These are phyloP conservation scores for Dysmachus trigonus DNA, from an alignment of 2,888 invertebrate species.

Conservation along the genomic window DNA sequence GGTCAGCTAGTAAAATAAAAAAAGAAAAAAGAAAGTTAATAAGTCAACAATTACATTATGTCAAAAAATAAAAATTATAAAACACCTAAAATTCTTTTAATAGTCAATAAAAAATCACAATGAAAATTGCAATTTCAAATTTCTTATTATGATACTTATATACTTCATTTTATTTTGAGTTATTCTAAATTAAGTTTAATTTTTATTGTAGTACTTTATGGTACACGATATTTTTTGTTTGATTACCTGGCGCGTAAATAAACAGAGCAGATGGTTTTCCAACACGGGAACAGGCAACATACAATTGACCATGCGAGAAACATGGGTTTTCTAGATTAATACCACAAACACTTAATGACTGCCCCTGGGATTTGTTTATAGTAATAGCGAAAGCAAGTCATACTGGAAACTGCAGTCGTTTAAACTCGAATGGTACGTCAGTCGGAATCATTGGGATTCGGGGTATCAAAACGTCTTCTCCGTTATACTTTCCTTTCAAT, in stretches of 20 bases:
- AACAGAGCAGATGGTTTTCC: conserved; percentile 45
- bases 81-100: background rate
- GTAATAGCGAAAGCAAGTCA: conserved; percentile 55
- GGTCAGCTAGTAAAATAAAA: too few relatives aligned
- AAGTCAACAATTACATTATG: too few relatives aligned
- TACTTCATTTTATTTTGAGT: background rate
- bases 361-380: conserved; percentile 58
- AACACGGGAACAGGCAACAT: conserved; percentile 56
- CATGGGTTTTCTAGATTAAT: conserved; percentile 54
- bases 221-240: conserved; percentile 12
- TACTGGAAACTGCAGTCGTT: conserved; percentile 54
- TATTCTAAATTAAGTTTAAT: background rate
- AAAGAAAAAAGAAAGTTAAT: too few relatives aligned
- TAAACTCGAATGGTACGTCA: conserved; percentile 43
- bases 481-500: background rate
- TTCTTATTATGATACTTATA: background rate
- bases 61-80: too few relatives aligned
- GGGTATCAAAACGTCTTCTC: background rate
- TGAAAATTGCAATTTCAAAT: background rate
- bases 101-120: background rate
- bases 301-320: conserved; percentile 57
- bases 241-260: background rate
- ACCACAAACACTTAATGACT: conserved; percentile 54
- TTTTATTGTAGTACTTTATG: conserved; percentile 12
- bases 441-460: too few relatives aligned